Evolutionary conservation across 2,888 invertebrate species (phyloP), one percentile per base, ranked within the genome.

Genomic region (Shargacucullia verbasci): DNA sequence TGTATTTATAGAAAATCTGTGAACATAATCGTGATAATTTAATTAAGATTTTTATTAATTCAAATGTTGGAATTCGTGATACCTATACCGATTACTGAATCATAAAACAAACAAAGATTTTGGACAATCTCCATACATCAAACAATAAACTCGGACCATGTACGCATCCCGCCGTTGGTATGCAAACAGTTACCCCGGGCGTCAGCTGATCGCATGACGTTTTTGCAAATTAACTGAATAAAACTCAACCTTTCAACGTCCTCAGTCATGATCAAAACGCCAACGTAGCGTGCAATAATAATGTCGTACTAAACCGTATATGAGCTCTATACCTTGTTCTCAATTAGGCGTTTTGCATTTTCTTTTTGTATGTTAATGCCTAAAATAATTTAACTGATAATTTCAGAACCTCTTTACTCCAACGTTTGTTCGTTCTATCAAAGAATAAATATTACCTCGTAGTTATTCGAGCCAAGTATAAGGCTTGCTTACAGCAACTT

Each of bases 281-380:
- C 41, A 33, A n/a, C 46, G 39, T 71, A 38, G 49, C 54, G 47
- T 71, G 67, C 67, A 75, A 70, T 73, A 75, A 71, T 76, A 72
- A 78, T 76, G 63, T 58, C 47, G 55, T 52, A 58, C 52, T 48
- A 65, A 64, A 69, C 60, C 59, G 48, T 48, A 50, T 48, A 61
- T 45, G 61, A 61, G 48, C 63, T 73, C 70, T 65, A 49, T 47
- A 58, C 54, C 27, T 27, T 50, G 20, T 53, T 69, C 52, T 41
- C 49, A 55, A 52, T 52, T 57, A 39, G 63, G 39, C 20, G 7
- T 10, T 53, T 46, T 35, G 12, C 20, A 29, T 40, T 8, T 39
- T 13, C 10, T 11, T 35, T 11, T 14, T 38, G 29, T 6, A 12
- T 12, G 15, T 10, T 6, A n/a, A 20, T 4, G 4, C 20, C 4